Conservation (phyloP, 2,113 vertebrate species). For the Caranx melampygus region DNA sequence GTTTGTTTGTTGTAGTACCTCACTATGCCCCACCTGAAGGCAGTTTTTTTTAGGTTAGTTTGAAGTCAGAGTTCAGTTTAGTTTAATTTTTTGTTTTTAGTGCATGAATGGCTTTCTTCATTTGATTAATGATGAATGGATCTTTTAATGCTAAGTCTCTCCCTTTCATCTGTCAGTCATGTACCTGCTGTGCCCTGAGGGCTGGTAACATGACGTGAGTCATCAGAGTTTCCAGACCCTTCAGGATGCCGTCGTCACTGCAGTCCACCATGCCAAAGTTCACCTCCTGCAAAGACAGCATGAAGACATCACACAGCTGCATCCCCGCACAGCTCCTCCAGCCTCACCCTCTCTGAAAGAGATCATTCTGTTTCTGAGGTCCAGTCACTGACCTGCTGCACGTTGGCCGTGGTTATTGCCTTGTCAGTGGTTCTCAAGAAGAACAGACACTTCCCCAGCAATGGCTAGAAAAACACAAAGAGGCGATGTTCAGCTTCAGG, state of each 20-base stretch:
- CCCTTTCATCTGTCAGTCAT: neutral
- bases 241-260: conserved; percentile 78
- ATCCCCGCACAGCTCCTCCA: neutral
- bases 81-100: no score
- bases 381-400: conserved; percentile 83
- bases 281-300: conserved; percentile 78
- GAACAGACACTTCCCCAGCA: conserved; percentile 86
- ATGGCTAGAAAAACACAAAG: conserved; percentile 66
- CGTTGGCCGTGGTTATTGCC: conserved; percentile 81
- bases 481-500: neutral
- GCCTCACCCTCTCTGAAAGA: neutral
- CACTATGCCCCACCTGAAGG: no score
- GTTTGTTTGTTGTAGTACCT: no score
- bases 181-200: conserved; percentile 86
- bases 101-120: no score
- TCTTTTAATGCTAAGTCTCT: no score
- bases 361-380: neutral
- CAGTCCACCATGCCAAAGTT: conserved; percentile 84
- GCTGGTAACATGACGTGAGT: conserved; percentile 83
- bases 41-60: no score
- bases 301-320: neutral
- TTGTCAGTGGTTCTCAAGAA: conserved; percentile 85
- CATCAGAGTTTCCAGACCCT: conserved; percentile 83
- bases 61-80: no score
- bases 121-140: no score